Evolutionary conservation across 1,140 invertebrate genomes (phyloP).

Genomic region (Leptinotarsa lineolata): DNA sequence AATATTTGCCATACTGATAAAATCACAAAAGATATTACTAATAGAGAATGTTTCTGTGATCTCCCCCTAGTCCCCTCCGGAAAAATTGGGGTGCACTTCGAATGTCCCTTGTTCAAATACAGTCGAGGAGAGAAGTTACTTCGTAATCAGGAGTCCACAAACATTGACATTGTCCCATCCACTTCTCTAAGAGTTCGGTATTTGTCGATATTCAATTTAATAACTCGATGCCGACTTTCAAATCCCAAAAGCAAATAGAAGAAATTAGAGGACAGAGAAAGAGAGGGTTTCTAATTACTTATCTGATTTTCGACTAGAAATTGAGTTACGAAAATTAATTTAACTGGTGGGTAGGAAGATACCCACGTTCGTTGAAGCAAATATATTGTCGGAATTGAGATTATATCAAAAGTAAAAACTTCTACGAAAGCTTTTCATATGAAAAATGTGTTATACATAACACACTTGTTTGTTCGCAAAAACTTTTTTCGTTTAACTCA

Average conservation of each 20-base stretch:
- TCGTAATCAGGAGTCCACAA: constrained; percentile 34
- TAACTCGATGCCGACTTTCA: constrained; percentile 31
- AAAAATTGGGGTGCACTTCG: constrained; percentile 21
- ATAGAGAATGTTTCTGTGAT: constrained; percentile 37
- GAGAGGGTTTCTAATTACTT: constrained; percentile 14
- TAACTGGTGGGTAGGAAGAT: no score
- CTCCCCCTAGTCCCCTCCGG: constrained; percentile 28
- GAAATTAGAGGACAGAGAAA: constrained; percentile 12
- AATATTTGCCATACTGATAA: constrained; percentile 23
- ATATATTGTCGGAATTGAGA: no score
- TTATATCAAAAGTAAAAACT: no score
- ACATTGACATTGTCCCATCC: constrained; percentile 37
- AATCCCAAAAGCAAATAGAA: constrained; percentile 33
- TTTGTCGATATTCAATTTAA: constrained; percentile 41
- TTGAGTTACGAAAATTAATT: no score
- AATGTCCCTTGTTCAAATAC: constrained; percentile 34
- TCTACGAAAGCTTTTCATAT: no score
- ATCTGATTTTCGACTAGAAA: not conserved
- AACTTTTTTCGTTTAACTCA: no score
- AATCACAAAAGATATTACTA: constrained; percentile 37
- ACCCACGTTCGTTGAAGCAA: no score
- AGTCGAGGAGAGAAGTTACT: constrained; percentile 32
- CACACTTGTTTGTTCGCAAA: no score
- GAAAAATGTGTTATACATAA: no score
- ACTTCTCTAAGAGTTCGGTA: constrained; percentile 31